Percentiles rank a stretch among this genome's conserved stretches.
Evolutionary conservation across 2,797 vertebrate species (phyloP).

Genomic region (Phylloscopus collybita): DNA sequence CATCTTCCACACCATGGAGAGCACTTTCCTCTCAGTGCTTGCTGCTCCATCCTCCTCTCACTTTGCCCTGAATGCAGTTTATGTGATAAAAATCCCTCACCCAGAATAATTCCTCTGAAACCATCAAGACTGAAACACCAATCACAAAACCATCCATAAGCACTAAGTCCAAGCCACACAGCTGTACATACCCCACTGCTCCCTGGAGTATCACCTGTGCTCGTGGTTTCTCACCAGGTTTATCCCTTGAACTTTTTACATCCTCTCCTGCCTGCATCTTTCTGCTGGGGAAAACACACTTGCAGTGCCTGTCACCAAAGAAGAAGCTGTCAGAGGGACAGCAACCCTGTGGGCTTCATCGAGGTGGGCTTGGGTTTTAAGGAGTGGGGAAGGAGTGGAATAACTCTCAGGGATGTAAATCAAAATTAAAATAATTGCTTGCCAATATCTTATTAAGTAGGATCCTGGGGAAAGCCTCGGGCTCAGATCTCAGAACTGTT

Average conservation of each 20-base stretch:
- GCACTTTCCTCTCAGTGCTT: not conserved
- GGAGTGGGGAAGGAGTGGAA: not conserved
- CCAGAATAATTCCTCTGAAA: not conserved
- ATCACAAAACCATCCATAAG: not conserved
- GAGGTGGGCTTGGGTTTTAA: not conserved
- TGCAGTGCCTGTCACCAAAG: not conserved
- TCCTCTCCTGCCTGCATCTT: not conserved
- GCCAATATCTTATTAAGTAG: not conserved
- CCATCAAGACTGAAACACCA: not conserved
- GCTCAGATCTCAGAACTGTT: not conserved
- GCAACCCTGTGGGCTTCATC: fast-evolving
- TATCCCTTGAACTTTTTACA: not conserved
- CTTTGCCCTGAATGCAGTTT: not conserved
- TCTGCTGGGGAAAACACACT: no score
- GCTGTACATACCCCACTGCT: not conserved
- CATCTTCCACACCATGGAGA: not conserved
- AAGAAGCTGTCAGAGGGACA: not conserved
- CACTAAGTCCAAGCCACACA: not conserved
- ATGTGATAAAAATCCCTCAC: not conserved
- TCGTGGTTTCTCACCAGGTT: not conserved
- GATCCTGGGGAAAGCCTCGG: not conserved
- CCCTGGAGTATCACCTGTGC: not conserved
- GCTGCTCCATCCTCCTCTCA: not conserved
- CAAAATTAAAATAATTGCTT: not conserved
- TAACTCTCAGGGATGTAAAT: not conserved